Percentiles rank a stretch among this genome's conserved stretches.
These are phyloP conservation scores for Spodoptera littoralis DNA, from an alignment of 2,888 invertebrate genomes.

Conservation along the genomic window DNA sequence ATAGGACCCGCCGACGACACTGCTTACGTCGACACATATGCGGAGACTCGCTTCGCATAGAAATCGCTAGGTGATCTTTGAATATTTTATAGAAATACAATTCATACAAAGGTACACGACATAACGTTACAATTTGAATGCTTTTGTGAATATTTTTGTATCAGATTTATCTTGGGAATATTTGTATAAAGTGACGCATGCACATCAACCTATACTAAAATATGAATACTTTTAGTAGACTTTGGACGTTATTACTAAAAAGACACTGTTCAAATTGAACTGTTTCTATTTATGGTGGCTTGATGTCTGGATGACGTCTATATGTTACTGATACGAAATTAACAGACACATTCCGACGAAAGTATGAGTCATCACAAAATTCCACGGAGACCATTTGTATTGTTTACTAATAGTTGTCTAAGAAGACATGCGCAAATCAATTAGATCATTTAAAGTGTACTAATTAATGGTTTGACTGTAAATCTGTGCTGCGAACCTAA, in stretches of 20 bases:
- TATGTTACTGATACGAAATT: too few relatives aligned
- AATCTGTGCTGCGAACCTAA: background rate
- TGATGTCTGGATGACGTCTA: too few relatives aligned
- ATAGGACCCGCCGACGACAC: constrained; percentile 75
- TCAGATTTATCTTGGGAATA: background rate
- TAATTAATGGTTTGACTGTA: background rate
- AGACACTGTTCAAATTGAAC: too few relatives aligned
- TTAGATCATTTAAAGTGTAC: constrained; percentile 12
- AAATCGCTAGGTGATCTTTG: constrained; percentile 74
- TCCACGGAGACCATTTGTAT: constrained; percentile 31
- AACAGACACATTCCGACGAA: too few relatives aligned
- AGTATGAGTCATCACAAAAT: constrained; percentile 44
- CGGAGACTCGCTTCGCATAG: constrained; percentile 77
- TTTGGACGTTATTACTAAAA: too few relatives aligned
- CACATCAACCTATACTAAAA: too few relatives aligned
- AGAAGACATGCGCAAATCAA: constrained; percentile 13
- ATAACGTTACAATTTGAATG: constrained; percentile 4
- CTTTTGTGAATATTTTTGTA: background rate
- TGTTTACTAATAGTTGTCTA: constrained; percentile 46
- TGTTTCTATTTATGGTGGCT: too few relatives aligned
- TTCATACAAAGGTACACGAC: constrained; percentile 11
- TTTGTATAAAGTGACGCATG: too few relatives aligned
- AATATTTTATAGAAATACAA: constrained; percentile 37
- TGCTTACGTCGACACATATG: constrained; percentile 75
- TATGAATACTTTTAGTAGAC: too few relatives aligned